phyloP scores from a whole-genome alignment of 2,888 invertebrate genomes.

The Cheilosia scutellata region DNA sequence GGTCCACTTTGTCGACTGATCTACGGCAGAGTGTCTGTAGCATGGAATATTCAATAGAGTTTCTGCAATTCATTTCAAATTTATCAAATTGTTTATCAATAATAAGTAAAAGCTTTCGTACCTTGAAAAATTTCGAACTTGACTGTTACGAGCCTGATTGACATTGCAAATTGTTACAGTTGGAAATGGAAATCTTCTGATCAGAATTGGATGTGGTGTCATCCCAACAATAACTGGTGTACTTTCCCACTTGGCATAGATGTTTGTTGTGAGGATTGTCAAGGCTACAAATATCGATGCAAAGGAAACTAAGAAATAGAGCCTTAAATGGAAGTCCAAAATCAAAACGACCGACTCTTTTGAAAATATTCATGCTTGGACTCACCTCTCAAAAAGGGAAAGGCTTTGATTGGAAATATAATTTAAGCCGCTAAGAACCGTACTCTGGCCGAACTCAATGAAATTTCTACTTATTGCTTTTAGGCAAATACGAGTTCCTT shows the following conservation, averaged over 20 bases:
- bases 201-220: constrained; percentile 88
- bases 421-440: constrained; percentile 89
- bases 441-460: constrained; percentile 81
- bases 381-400: constrained; percentile 78
- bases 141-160: constrained; percentile 90
- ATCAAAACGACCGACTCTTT: background rate
- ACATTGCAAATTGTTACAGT: constrained; percentile 94
- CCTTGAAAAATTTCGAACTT: constrained; percentile 83
- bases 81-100: background rate
- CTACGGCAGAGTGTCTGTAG: constrained; percentile 79
- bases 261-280: constrained; percentile 87
- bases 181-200: constrained; percentile 91
- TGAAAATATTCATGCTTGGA: background rate
- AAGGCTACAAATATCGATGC: constrained; percentile 85
- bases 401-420: constrained; percentile 86
- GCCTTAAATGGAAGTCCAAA: constrained; percentile 83
- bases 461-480: background rate
- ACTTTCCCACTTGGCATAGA: constrained; percentile 89
- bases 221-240: constrained; percentile 92
- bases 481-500: too few species aligned
- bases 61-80: constrained; percentile 85
- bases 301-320: constrained; percentile 90
- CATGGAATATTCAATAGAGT: constrained; percentile 85
- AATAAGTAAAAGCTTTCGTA: background rate
- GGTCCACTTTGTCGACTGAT: constrained; percentile 72